phyloP scores from a whole-genome alignment of 2,797 vertebrate genomes.

The Kryptolebias ocellatus region DNA sequence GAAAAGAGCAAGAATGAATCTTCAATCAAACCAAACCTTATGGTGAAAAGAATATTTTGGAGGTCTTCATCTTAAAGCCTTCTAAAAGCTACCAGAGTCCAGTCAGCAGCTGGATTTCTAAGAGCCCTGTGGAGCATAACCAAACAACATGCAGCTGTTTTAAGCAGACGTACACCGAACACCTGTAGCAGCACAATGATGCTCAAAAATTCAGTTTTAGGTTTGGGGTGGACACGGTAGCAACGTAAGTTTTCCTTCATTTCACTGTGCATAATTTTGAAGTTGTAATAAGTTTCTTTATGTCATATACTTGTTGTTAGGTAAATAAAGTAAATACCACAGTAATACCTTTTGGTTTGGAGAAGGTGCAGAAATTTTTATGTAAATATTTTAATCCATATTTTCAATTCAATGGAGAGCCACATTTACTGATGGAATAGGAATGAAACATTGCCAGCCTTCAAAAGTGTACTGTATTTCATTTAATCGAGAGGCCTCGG shows the following conservation, averaged over 20 bases:
- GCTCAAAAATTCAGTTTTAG: not conserved
- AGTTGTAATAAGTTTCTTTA: conserved; percentile 10
- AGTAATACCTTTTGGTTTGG: conserved; percentile 11
- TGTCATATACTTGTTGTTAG: conserved; percentile 11
- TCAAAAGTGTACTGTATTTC: conserved; percentile 50
- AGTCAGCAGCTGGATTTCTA: not conserved
- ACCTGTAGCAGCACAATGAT: conserved; percentile 13
- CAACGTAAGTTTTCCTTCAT: conserved; percentile 2
- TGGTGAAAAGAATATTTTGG: too few species aligned
- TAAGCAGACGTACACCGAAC: not conserved
- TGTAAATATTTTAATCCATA: conserved; percentile 28
- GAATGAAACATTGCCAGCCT: conserved; percentile 53
- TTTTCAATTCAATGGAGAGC: conserved; percentile 39
- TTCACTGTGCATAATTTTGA: not conserved
- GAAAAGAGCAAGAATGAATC: conserved; percentile 25
- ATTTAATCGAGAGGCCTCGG: conserved; percentile 57
- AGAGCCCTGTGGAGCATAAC: not conserved
- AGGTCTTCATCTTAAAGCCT: not conserved
- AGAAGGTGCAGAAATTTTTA: conserved; percentile 17
- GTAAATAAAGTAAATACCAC: conserved; percentile 7
- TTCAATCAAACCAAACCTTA: not conserved
- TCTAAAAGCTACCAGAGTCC: not conserved
- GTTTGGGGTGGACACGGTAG: not conserved
- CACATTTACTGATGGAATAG: conserved; percentile 47
- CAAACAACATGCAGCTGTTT: not conserved